A percentile compares a stretch with the other conserved stretches of the same genome.
phyloP scores from a whole-genome alignment of 1,140 invertebrate species.

The Hyles euphorbiae region DNA sequence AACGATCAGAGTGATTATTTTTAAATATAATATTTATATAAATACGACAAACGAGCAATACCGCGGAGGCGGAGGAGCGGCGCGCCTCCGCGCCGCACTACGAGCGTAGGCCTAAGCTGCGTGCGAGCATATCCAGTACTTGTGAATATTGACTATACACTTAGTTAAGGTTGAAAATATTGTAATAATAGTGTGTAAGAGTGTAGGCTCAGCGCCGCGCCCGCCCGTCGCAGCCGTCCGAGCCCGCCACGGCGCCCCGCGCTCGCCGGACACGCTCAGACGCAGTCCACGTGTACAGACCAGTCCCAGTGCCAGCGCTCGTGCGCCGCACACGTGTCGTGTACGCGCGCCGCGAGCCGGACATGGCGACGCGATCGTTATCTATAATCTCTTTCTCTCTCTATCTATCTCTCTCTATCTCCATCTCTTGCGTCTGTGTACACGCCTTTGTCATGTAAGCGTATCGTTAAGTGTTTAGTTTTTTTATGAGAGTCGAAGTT shows the following conservation, averaged over 20 bases:
- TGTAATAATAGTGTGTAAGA: neutral
- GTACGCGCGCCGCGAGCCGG: neutral
- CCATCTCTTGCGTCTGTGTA: neutral
- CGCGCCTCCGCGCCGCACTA: too few relatives aligned
- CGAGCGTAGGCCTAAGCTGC: too few relatives aligned
- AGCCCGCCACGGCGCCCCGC: neutral
- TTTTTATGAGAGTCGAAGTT: constrained; percentile 66
- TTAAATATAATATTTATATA: too few relatives aligned
- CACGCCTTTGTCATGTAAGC: constrained; percentile 8
- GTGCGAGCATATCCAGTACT: too few relatives aligned
- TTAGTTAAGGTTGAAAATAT: too few relatives aligned
- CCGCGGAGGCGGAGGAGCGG: too few relatives aligned
- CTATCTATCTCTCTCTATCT: neutral
- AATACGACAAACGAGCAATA: too few relatives aligned
- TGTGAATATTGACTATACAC: too few relatives aligned
- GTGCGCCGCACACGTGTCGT: neutral
- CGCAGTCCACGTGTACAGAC: too few relatives aligned
- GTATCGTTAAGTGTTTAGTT: constrained; percentile 58
- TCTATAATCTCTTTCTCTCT: neutral
- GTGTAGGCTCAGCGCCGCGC: neutral
- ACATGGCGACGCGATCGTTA: too few relatives aligned
- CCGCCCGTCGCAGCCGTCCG: constrained; percentile 3
- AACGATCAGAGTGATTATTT: too few relatives aligned
- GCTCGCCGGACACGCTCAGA: neutral
- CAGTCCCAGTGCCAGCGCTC: neutral